These are phyloP conservation scores for Pristionchus mayeri DNA, from an alignment of 2,888 invertebrate species.

Conservation along the genomic window DNA sequence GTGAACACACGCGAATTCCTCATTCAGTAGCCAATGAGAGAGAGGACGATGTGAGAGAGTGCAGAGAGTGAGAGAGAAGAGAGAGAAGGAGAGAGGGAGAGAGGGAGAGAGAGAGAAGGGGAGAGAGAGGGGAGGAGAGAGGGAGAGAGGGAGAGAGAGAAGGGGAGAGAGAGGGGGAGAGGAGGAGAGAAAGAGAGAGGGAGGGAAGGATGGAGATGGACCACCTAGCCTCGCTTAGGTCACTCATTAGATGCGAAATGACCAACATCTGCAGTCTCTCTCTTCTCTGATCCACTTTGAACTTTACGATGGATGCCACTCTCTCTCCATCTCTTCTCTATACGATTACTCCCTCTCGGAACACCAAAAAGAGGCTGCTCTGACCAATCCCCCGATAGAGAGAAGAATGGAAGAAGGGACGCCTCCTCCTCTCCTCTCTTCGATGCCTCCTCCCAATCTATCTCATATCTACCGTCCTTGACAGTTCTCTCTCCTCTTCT, in stretches of 20 bases:
- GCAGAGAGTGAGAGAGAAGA: not conserved
- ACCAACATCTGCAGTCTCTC: not conserved
- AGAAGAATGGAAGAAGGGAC: slow-evolving; percentile 33
- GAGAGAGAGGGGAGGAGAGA: not conserved
- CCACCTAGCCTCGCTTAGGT: slow-evolving; percentile 14
- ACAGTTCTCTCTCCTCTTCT: slow-evolving; percentile 37
- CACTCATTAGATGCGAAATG: slow-evolving; percentile 31
- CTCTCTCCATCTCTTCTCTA: not conserved
- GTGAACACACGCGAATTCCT: slow-evolving; percentile 36
- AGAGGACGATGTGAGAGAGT: not conserved
- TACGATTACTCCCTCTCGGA: slow-evolving; percentile 3
- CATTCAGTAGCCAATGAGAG: slow-evolving; percentile 17
- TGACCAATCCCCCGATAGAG: slow-evolving; percentile 39
- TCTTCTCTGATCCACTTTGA: slow-evolving; percentile 21
- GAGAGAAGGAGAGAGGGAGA: slow-evolving; percentile 26
- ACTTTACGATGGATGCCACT: slow-evolving; percentile 37
- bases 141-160: not conserved
- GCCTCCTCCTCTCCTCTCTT: not conserved
- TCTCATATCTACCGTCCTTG: slow-evolving; percentile 41
- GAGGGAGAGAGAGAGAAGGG: not conserved
- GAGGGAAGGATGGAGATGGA: not conserved
- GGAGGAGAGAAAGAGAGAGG: slow-evolving; percentile 8
- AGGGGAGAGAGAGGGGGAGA: too few species aligned
- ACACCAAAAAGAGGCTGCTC: slow-evolving; percentile 33
- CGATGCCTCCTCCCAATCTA: slow-evolving; percentile 38